Conservation (phyloP, 2,888 invertebrate species). For the Melangyna quadrimaculata region DNA sequence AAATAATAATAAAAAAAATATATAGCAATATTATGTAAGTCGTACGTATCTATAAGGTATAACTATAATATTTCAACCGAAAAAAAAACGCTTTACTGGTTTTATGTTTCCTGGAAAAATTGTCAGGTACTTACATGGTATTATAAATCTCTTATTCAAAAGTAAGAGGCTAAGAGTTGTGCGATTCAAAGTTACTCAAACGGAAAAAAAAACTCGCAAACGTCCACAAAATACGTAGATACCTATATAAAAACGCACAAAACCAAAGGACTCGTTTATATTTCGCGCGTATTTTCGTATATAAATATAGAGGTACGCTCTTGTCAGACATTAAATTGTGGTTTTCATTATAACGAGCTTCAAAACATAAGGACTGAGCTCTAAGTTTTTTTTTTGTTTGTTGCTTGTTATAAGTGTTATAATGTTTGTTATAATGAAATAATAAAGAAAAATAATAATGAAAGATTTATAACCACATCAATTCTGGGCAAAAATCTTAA, state of each 20-base stretch:
- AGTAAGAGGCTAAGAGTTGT: slow-evolving; percentile 33
- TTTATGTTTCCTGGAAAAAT: slow-evolving; percentile 41
- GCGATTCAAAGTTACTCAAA: slow-evolving; percentile 57
- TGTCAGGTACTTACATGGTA: slow-evolving; percentile 49
- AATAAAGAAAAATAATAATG: background rate
- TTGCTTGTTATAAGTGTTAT: background rate
- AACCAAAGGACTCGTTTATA: slow-evolving; percentile 43
- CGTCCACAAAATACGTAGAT: slow-evolving; percentile 35
- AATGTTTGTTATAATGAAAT: background rate
- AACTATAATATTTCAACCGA: background rate
- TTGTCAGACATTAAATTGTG: slow-evolving; percentile 51
- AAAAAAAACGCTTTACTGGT: slow-evolving; percentile 37
- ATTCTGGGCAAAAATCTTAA: background rate
- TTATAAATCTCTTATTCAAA: slow-evolving; percentile 39
- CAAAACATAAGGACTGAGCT: background rate
- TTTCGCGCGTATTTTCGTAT: background rate
- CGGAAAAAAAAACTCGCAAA: slow-evolving; percentile 52
- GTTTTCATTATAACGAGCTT: slow-evolving; percentile 44
- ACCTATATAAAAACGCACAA: slow-evolving; percentile 33
- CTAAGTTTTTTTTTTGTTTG: background rate
- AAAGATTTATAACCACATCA: slow-evolving; percentile 7
- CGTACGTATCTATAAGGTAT: background rate
- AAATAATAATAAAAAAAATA: slow-evolving; percentile 1
- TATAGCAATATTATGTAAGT: background rate
- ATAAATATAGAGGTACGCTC: background rate